Percentiles rank a stretch among this genome's conserved stretches.
Evolutionary conservation across 2,113 vertebrate species (phyloP).

Genomic region (Emydocephalus ijimae): DNA sequence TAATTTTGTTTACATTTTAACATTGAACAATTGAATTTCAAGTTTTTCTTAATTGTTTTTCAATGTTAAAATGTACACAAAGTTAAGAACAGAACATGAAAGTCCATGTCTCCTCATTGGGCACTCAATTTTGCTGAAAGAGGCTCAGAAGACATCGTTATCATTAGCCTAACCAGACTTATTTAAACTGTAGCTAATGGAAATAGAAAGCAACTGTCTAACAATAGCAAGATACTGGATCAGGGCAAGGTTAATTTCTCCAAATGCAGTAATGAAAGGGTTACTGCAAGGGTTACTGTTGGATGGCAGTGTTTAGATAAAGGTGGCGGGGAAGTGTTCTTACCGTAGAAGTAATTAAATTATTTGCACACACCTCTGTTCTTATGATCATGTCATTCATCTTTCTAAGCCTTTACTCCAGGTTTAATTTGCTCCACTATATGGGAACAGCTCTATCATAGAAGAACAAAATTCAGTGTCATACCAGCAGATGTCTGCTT

Average conservation of each 20-base stretch:
- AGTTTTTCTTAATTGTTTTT: background rate
- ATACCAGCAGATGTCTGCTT: background rate
- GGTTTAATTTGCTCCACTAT: background rate
- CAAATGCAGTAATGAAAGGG: background rate
- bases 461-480: background rate
- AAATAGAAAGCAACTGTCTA: slow-evolving; percentile 3
- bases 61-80: background rate
- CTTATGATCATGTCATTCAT: background rate
- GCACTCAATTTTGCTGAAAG: background rate
- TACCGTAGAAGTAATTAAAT: background rate
- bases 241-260: background rate
- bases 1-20: background rate
- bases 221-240: background rate
- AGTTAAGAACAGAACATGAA: background rate
- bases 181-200: slow-evolving; percentile 1
- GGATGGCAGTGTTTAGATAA: background rate
- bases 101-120: background rate
- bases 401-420: background rate
- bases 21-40: background rate
- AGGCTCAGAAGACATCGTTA: background rate
- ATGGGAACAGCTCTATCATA: background rate
- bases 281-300: too few species aligned
- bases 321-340: background rate
- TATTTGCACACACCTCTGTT: background rate
- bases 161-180: background rate